Evolutionary conservation across 2,888 invertebrate genomes (phyloP).

Genomic region (Marronus borbonicus): DNA sequence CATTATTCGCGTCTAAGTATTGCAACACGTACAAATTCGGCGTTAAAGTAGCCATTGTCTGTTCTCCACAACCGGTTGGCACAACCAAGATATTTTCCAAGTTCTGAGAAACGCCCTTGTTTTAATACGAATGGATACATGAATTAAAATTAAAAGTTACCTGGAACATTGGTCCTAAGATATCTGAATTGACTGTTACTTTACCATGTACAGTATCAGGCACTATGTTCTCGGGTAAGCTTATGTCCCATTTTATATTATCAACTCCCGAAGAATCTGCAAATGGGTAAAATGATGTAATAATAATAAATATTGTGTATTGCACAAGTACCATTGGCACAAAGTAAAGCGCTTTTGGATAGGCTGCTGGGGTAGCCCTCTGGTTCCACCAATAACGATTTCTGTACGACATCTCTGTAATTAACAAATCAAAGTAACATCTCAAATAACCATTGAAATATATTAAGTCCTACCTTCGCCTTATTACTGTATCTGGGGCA

Average conservation of each 20-base stretch:
- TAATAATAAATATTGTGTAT: not conserved
- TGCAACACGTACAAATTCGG: slow-evolving; percentile 81
- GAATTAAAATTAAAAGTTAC: slow-evolving; percentile 55
- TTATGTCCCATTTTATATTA: slow-evolving; percentile 69
- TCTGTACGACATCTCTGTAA: slow-evolving; percentile 74
- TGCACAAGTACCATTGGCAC: slow-evolving; percentile 71
- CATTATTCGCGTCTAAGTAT: slow-evolving; percentile 74
- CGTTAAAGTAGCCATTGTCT: slow-evolving; percentile 85
- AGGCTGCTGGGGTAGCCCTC: slow-evolving; percentile 81
- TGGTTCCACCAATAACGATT: slow-evolving; percentile 77
- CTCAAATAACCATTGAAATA: no score
- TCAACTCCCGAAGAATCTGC: slow-evolving; percentile 60
- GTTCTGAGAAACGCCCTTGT: slow-evolving; percentile 68
- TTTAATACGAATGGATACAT: not conserved
- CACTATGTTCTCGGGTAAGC: slow-evolving; percentile 73
- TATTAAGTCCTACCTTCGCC: slow-evolving; percentile 67
- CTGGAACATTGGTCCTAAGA: slow-evolving; percentile 77
- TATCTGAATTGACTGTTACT: slow-evolving; percentile 76
- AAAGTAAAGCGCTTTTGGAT: slow-evolving; percentile 79
- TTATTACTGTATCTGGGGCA: slow-evolving; percentile 56
- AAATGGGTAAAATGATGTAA: slow-evolving; percentile 32
- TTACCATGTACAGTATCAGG: slow-evolving; percentile 78
- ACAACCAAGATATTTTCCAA: slow-evolving; percentile 78
- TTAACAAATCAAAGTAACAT: not conserved
- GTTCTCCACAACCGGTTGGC: slow-evolving; percentile 87